Base-by-base conservation (phyloP, 2,797 vertebrate species). In the Oryzias sinensis region DNA sequence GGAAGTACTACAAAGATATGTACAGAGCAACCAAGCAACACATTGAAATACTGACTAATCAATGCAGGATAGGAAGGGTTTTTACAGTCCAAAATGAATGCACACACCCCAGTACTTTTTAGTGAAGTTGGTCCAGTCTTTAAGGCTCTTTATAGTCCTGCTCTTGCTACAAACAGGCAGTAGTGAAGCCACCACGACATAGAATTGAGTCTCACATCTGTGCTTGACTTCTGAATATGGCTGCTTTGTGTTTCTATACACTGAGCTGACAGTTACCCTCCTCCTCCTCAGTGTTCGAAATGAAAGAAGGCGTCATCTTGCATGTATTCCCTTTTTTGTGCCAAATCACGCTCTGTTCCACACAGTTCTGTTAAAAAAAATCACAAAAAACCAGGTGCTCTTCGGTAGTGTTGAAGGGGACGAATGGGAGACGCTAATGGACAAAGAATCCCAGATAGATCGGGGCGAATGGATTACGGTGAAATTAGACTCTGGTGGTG, bases 11-110 rank as follows among this genome's bases (percentile, higher is more conserved):
- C 83, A 89, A 82, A 84, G 83, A 86, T 83, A 85, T 88, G 76
- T 86, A 91, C 79, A 88, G 68, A 81, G 83, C 85, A 83, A 84
- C 81, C 74, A 84, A 86, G 86, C 85, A 79, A 84, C 84, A 89
- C 84, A 65, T 77, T 29, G 41, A 71, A 85, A 83, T 79, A 87
- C 82, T 63, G 65, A 80, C 72, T 84, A 79, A 79, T 85, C 86
- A 80, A 80, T 81, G 67, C 68, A 74, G 78, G 78, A 80, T 49
- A 69, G 78, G 83, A 74, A 63, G 68, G 79, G 75, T 72, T 62
- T 67, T 74, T 80, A 77, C 77, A 76, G 64, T 80, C 71, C 77
- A 78, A 80, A 70, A 84, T 60, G 75, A 83, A 83, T 76, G 74
- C 62, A 80, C 82, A 79, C 57, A 73, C 78, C 79, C 81, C 74